Base-by-base conservation (phyloP, 2,113 vertebrate genomes). In the Zapus hudsonius region DNA sequence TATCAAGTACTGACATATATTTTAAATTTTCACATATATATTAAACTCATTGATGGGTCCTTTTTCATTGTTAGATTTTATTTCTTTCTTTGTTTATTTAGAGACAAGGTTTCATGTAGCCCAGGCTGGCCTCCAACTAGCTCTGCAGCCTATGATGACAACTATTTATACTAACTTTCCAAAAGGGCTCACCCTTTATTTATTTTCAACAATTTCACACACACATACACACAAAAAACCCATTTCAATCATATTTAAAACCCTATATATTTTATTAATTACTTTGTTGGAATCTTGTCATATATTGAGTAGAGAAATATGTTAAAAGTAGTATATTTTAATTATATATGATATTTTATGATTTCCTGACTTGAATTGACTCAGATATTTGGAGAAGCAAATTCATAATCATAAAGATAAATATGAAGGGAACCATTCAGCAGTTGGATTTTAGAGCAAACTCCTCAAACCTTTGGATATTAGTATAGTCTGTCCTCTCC, bases 241-340 rank as follows among this genome's bases (percentile, higher is more conserved):
- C n/a, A 52, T 52, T 52, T 52, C 52, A 52, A 52, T 52, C 52
- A 52, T 52, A 52, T 52, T 52, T 84, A 89, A 79, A 92, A 81
- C 66, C 10, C 31, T 38, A 69, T 70, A 33, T 72, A 25, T 92
- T 3, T 20, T 72, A 23, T 27, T 72, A 29, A 7, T 52, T 74
- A 85, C 85, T 89, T 78, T 85, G 38, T 47, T 67, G 16, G 15
- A n/a, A n/a, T n/a, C n/a, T n/a, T 73, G 33, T 94, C 36, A 64
- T 36, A 40, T 66, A 38, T 84, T 70, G 36, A 57, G 20, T 47
- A 67, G 72, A 92, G 33, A 22, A 79, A 36, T n/a, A 66, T 87
- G 27, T 78, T 38, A 92, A 92, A 87, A 57, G 29, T 78, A 69
- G 55, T 78, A 57, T 83, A 72, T 84, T 84, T 91, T n/a, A 67